Evolutionary conservation across 2,113 vertebrate genomes (phyloP).

Genomic region (Myotis davidii): DNA sequence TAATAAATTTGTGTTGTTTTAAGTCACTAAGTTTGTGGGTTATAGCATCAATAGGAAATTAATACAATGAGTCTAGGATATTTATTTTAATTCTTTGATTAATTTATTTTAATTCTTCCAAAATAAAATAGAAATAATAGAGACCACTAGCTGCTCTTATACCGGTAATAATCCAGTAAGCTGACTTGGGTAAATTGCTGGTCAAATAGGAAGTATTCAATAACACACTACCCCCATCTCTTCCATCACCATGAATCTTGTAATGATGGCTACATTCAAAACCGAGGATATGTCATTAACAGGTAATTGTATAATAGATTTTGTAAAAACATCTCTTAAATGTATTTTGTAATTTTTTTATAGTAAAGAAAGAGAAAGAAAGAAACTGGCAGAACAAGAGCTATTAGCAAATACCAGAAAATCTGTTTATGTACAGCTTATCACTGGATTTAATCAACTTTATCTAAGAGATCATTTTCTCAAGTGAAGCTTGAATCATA

Average conservation of each 20-base stretch:
- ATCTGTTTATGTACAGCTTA: constrained; percentile 76
- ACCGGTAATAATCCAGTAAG: not conserved
- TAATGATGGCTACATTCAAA: not conserved
- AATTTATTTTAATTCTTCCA: not conserved
- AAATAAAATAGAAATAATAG: not conserved
- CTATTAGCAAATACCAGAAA: constrained; percentile 50
- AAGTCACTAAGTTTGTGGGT: not conserved
- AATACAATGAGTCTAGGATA: not conserved
- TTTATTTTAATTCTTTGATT: not conserved
- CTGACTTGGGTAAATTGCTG: not conserved
- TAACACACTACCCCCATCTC: not conserved
- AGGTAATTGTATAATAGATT: not conserved
- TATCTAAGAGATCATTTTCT: not conserved
- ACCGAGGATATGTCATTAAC: not conserved
- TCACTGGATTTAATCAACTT: not conserved
- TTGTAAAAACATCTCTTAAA: constrained; percentile 36
- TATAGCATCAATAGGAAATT: not conserved
- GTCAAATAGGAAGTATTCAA: not conserved
- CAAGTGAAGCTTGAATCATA: not conserved
- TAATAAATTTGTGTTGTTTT: not conserved
- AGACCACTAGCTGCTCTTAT: not conserved
- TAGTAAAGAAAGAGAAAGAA: not conserved
- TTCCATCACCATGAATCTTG: not conserved
- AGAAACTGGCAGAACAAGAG: not conserved
- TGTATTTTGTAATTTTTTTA: constrained; percentile 13